phyloP scores from a whole-genome alignment of 2,888 invertebrate genomes.

The Bombylius major region DNA sequence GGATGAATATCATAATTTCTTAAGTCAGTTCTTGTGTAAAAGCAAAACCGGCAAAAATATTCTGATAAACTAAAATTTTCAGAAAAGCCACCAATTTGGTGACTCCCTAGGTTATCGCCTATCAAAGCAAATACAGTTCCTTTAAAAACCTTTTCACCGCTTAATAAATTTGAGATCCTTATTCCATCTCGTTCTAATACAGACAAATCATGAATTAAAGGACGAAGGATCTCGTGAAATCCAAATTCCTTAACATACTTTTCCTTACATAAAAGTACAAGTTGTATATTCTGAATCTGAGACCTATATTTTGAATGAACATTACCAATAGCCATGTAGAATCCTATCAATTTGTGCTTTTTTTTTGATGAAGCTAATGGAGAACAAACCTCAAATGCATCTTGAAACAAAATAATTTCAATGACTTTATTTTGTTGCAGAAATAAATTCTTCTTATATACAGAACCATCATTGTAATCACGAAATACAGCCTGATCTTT shows the following conservation, averaged over 20 bases:
- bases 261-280: not conserved
- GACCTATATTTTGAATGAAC: not conserved
- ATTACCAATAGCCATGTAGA: not conserved
- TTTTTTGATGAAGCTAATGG: not conserved
- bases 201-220: not conserved
- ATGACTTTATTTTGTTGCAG: not conserved
- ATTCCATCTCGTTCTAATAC: not conserved
- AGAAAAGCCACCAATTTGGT: slow-evolving; percentile 6
- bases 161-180: not conserved
- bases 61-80: slow-evolving; percentile 6
- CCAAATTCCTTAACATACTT: not conserved
- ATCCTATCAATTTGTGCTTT: not conserved
- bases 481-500: not conserved
- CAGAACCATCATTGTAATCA: not conserved
- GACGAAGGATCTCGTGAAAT: not conserved
- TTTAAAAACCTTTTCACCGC: not conserved
- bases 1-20: not conserved
- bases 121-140: not conserved
- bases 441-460: not conserved
- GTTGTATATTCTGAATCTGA: not conserved
- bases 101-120: slow-evolving; percentile 6
- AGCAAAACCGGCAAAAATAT: slow-evolving; percentile 6
- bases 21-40: not conserved
- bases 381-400: not conserved
- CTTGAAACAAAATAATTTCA: not conserved